Conservation (phyloP, 2,888 invertebrate genomes). For the Cactoblastis cactorum region DNA sequence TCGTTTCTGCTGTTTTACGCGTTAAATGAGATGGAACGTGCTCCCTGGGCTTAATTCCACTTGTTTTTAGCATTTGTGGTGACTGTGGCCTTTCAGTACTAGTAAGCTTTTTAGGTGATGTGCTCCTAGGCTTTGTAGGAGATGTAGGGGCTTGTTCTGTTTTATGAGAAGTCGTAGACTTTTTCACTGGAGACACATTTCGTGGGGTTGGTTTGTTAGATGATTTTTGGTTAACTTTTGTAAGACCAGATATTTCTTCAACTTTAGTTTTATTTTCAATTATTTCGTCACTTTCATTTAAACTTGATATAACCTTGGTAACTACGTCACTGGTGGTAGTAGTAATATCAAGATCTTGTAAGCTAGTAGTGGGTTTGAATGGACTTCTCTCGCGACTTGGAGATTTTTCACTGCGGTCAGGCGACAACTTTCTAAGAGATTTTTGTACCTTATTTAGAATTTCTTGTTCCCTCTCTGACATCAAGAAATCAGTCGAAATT, state of each 20-base stretch:
- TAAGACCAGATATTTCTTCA: constrained; percentile 24
- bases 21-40: constrained; percentile 39
- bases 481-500: constrained; percentile 39
- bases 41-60: constrained; percentile 52
- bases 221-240: constrained; percentile 38
- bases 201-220: constrained; percentile 46
- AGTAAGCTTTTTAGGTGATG: constrained; percentile 58
- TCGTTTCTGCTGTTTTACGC: constrained; percentile 47
- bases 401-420: constrained; percentile 49
- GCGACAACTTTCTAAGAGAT: constrained; percentile 62
- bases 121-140: constrained; percentile 50
- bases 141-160: constrained; percentile 38
- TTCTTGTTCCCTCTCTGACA: constrained; percentile 60
- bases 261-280: constrained; percentile 26
- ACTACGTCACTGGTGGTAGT: constrained; percentile 24
- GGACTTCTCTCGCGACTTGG: constrained; percentile 50
- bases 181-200: constrained; percentile 60
- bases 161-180: constrained; percentile 32
- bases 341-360: constrained; percentile 44
- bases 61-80: constrained; percentile 53
- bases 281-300: constrained; percentile 19
- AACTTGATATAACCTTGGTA: constrained; percentile 17
- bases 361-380: constrained; percentile 44
- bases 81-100: constrained; percentile 54
- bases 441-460: constrained; percentile 60